A percentile compares a stretch with the other conserved stretches of the same genome.
Conservation (phyloP, 2,888 invertebrate species). For the Metacarcinus magister region DNA sequence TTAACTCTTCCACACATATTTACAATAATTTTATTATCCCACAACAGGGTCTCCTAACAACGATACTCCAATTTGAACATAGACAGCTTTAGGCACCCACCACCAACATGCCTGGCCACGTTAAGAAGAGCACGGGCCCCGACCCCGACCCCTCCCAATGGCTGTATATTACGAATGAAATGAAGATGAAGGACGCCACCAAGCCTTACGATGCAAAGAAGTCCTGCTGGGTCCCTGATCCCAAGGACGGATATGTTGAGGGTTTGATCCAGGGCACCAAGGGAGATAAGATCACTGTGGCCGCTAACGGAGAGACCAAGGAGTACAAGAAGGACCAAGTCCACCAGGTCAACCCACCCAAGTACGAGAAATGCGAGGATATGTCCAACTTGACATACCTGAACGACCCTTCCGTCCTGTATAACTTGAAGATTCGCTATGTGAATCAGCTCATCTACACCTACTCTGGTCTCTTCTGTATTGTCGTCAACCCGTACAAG, state of each 20-base stretch:
- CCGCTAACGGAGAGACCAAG: conserved; percentile 71
- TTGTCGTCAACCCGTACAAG: conserved; percentile 87
- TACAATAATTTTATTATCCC: not conserved
- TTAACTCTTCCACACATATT: not conserved
- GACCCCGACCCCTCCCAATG: conserved; percentile 98
- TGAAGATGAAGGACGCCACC: conserved; percentile 99
- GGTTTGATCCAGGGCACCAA: conserved; percentile 72
- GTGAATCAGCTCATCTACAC: conserved; percentile 96
- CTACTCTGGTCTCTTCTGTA: conserved; percentile 83
- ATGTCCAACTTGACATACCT: conserved; percentile 99
- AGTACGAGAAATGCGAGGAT: conserved; percentile 99
- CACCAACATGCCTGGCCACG: conserved; percentile 89
- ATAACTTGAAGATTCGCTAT: conserved; percentile 99
- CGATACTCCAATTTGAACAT: conserved; percentile 50
- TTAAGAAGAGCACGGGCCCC: conserved; percentile 82
- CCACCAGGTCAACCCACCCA: conserved; percentile 98
- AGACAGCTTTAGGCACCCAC: conserved; percentile 74
- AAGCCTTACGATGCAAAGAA: conserved; percentile 95
- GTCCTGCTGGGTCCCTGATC: conserved; percentile 90
- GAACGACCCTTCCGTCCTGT: conserved; percentile 99
- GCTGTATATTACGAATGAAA: conserved; percentile 96
- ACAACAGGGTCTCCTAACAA: conserved; percentile 27
- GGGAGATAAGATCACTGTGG: conserved; percentile 69
- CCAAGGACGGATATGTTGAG: conserved; percentile 96
- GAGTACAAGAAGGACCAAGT: conserved; percentile 94